Conservation (phyloP, 2,888 invertebrate genomes). For the Bombylius discolor region DNA sequence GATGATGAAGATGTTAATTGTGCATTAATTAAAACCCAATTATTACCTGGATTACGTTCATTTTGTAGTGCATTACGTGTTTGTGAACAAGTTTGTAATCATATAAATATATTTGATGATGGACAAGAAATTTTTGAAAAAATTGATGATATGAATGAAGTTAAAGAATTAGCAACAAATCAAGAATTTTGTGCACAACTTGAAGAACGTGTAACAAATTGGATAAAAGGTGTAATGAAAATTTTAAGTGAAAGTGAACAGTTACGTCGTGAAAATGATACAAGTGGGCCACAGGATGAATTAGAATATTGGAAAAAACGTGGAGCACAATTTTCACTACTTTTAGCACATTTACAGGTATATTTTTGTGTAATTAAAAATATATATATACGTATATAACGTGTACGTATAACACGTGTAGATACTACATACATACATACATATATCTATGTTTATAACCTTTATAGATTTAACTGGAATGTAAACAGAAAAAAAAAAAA, state of each 20-base stretch:
- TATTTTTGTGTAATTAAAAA: background rate
- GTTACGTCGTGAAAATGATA: slow-evolving; percentile 79
- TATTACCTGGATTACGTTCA: slow-evolving; percentile 68
- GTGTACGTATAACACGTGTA: background rate
- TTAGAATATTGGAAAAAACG: slow-evolving; percentile 93
- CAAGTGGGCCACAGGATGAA: slow-evolving; percentile 87
- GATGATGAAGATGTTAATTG: slow-evolving; percentile 69
- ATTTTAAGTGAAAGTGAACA: slow-evolving; percentile 85
- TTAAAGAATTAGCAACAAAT: slow-evolving; percentile 56
- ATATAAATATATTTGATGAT: slow-evolving; percentile 65
- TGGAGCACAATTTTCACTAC: slow-evolving; percentile 83
- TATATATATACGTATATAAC: background rate
- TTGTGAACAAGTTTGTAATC: slow-evolving; percentile 72
- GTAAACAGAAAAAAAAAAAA: background rate
- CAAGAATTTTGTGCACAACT: slow-evolving; percentile 50
- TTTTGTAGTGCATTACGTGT: slow-evolving; percentile 81
- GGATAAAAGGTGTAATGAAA: slow-evolving; percentile 71
- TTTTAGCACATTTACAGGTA: slow-evolving; percentile 61
- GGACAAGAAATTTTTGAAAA: slow-evolving; percentile 48
- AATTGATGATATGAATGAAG: slow-evolving; percentile 49
- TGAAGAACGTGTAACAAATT: slow-evolving; percentile 61
- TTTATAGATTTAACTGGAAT: background rate
- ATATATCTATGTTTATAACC: too few relatives aligned
- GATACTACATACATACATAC: too few relatives aligned
- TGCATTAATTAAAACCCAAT: slow-evolving; percentile 69